Percentiles rank a stretch among this genome's conserved stretches.
These are phyloP conservation scores for Rhabditoides inermis DNA, from an alignment of 2,888 invertebrate genomes.

Conservation along the genomic window DNA sequence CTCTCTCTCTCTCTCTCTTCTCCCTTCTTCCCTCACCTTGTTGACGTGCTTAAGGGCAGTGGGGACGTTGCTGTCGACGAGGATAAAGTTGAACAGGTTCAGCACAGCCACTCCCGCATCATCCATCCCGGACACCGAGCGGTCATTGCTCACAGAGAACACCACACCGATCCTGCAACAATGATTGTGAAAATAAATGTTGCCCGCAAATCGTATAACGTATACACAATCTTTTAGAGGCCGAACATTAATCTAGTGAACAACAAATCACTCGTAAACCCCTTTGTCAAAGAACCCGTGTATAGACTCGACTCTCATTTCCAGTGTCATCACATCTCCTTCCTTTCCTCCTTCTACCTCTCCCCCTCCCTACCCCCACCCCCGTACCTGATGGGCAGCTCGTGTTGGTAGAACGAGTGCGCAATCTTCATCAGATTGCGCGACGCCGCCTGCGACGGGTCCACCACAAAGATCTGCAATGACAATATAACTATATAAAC, in stretches of 20 bases:
- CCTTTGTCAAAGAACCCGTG: no score
- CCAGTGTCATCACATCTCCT: no score
- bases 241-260: no score
- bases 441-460: constrained; percentile 68
- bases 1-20: no score
- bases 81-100: constrained; percentile 81
- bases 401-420: constrained; percentile 81
- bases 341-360: background rate
- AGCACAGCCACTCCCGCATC: constrained; percentile 74
- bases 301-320: no score
- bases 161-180: constrained; percentile 74
- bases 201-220: no score
- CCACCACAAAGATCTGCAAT: constrained; percentile 63
- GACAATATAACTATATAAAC: constrained; percentile 1
- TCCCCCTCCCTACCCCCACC: background rate
- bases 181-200: background rate
- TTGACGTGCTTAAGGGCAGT: constrained; percentile 75
- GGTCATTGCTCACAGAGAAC: constrained; percentile 57
- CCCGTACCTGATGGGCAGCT: constrained; percentile 65
- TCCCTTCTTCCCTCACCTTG: constrained; percentile 67
- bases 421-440: constrained; percentile 73
- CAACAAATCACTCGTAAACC: no score
- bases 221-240: no score
- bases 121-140: constrained; percentile 57
- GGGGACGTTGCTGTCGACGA: constrained; percentile 67